Percentiles rank a stretch among this genome's conserved stretches.
Evolutionary conservation across 2,113 vertebrate species (phyloP).

Genomic region (Irena cyanogastra): DNA sequence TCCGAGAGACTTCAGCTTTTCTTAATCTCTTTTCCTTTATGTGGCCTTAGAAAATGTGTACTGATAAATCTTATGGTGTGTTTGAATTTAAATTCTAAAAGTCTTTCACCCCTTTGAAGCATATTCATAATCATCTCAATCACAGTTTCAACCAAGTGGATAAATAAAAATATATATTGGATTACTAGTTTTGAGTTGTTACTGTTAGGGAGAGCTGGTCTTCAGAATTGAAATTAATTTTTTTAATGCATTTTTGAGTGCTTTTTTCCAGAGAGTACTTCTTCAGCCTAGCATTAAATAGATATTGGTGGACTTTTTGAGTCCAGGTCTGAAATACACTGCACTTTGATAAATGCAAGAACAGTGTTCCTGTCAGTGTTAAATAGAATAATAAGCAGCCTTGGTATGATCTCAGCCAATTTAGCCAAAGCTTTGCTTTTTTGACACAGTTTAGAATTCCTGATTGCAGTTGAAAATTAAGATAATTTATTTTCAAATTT

Average conservation of each 20-base stretch:
- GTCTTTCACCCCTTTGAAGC: not conserved
- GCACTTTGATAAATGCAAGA: not conserved
- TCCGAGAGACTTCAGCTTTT: not conserved
- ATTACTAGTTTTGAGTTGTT: not conserved
- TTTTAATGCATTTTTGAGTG: too few relatives aligned
- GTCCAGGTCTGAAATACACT: not conserved
- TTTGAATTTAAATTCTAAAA: not conserved
- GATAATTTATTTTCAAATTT: not conserved
- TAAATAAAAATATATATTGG: not conserved
- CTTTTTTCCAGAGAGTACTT: not conserved
- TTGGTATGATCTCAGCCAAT: not conserved
- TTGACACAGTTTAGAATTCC: not conserved
- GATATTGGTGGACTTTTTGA: not conserved
- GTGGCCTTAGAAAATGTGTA: not conserved
- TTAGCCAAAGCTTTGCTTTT: not conserved
- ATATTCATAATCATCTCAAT: not conserved
- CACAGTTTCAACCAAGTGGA: not conserved
- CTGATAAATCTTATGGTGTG: not conserved
- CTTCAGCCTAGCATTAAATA: not conserved
- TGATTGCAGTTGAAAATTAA: not conserved
- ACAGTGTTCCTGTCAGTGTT: not conserved
- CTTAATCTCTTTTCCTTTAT: not conserved
- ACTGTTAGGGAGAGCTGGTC: not conserved
- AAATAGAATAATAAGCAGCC: not conserved
- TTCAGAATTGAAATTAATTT: not conserved